Evolutionary conservation across 2,113 vertebrate species (phyloP).

Genomic region (Stegastes partitus): DNA sequence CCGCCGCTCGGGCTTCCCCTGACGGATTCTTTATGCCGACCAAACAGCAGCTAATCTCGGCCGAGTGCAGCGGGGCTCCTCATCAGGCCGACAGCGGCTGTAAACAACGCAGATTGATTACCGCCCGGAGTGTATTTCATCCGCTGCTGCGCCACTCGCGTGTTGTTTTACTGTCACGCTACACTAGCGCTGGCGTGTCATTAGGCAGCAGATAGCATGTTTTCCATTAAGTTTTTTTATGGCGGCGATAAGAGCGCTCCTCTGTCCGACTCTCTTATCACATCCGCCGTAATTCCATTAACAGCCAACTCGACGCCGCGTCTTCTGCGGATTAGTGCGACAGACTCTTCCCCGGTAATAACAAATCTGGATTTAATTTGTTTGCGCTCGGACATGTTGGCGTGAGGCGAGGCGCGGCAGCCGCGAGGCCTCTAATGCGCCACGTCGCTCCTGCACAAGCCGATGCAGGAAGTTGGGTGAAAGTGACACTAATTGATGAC

Average conservation of each 20-base stretch:
- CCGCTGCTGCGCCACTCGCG: slow-evolving; percentile 25
- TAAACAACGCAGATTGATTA: slow-evolving; percentile 76
- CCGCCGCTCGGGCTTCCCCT: slow-evolving; percentile 52
- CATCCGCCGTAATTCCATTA: slow-evolving; percentile 57
- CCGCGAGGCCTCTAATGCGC: slow-evolving; percentile 30
- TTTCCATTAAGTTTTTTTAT: slow-evolving; percentile 35
- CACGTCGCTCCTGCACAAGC: slow-evolving; percentile 2
- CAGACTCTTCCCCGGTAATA: slow-evolving; percentile 46
- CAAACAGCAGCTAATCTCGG: slow-evolving; percentile 66
- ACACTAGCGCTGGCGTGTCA: slow-evolving; percentile 40
- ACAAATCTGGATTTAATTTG: slow-evolving; percentile 62
- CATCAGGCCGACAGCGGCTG: slow-evolving; percentile 66
- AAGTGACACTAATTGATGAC: slow-evolving; percentile 79
- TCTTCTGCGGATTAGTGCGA: slow-evolving; percentile 49
- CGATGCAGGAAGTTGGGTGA: slow-evolving; percentile 50
- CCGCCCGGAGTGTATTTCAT: slow-evolving; percentile 54
- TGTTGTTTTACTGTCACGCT: slow-evolving; percentile 59
- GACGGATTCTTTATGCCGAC: slow-evolving; percentile 63
- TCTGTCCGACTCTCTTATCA: slow-evolving; percentile 56
- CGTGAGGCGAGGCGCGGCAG: slow-evolving; percentile 1
- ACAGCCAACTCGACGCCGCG: neutral
- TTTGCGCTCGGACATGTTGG: neutral
- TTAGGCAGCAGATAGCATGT: slow-evolving; percentile 33
- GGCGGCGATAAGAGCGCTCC: slow-evolving; percentile 29
- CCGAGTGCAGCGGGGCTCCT: slow-evolving; percentile 55